These are phyloP conservation scores for Aphelenchoides avenae DNA, from an alignment of 1,140 invertebrate genomes.

Conservation along the genomic window DNA sequence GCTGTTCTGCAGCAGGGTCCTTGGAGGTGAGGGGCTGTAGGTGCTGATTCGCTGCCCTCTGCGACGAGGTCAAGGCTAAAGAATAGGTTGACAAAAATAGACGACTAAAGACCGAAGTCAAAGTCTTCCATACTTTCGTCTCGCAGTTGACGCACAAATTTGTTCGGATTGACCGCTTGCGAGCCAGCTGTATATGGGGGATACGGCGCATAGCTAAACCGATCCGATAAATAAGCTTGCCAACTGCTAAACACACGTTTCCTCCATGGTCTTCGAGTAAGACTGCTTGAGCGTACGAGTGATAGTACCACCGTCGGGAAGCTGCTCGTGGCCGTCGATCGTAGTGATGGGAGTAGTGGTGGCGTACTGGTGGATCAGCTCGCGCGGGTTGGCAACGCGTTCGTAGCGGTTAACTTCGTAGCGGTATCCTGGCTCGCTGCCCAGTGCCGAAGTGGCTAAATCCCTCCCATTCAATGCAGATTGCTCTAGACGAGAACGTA, in stretches of 20 bases:
- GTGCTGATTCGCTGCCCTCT: conserved; percentile 49
- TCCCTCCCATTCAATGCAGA: background rate
- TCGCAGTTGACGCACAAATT: conserved; percentile 56
- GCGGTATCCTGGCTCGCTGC: conserved; percentile 37
- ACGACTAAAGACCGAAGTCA: background rate
- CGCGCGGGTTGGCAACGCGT: conserved; percentile 52
- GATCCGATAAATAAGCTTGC: too few species aligned
- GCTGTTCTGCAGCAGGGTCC: conserved; percentile 37
- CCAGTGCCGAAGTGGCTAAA: conserved; percentile 40
- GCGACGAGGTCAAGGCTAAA: conserved; percentile 48
- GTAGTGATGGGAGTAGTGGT: conserved; percentile 48
- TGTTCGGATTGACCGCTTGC: conserved; percentile 30
- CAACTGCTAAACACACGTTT: conserved; percentile 31
- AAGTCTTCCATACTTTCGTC: conserved; percentile 48
- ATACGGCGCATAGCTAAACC: conserved; percentile 47
- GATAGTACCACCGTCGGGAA: conserved; percentile 35
- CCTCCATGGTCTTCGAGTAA: conserved; percentile 46
- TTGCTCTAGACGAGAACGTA: conserved; percentile 3
- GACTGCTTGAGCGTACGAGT: conserved; percentile 48
- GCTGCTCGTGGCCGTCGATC: conserved; percentile 40
- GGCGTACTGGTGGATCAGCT: conserved; percentile 57
- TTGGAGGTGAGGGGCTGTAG: conserved; percentile 34
- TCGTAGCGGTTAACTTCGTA: conserved; percentile 54
- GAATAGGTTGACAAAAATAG: conserved; percentile 10
- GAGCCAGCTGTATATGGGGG: conserved; percentile 44